Base-by-base conservation (phyloP, 2,888 invertebrate species). In the Eristalinus aeneus region DNA sequence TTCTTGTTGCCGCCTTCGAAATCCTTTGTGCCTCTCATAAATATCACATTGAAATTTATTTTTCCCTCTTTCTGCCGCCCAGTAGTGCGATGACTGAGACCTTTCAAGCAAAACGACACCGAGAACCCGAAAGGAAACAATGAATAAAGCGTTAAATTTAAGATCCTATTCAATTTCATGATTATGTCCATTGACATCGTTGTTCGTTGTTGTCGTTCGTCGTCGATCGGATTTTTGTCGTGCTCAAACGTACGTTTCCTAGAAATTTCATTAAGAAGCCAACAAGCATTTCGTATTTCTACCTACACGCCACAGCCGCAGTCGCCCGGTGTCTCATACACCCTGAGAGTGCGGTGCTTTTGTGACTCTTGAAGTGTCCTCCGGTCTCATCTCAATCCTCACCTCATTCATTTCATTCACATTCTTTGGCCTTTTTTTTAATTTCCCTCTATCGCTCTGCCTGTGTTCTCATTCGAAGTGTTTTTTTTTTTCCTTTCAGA, bases 401-500 rank as follows among this genome's bases (percentile, higher is more conserved):
- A 69, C 67, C 61, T 73, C 67, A 72, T 71, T 79, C 74, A 79
- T 80, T 88, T 64, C 74, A 83, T 84, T 81, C 83, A 80, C 61
- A 87, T 82, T 77, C 74, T 61, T 58, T 75, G 76, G 27, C 27
- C 27, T 27, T 27, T 27, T 27, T 27, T 27, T 27, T 5, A 3
- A 2, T 27, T 27, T 27, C 27, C 27, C 27, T 27, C 5, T n/a
- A n/a, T n/a, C n/a, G n/a, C 27, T 27, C 27, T 27, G 27, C 27
- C 27, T 75, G 23, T 67, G 54, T 71, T 69, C 65, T 73, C 71
- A 71, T 69, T 72, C 54, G 54, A 76, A 80, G 58, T 73, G 58
- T 80, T 69, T 61, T 73, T 82, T 77, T 72, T 82, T 74, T 60
- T 68, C 72, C 82, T 74, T 79, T 88, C 94, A 96, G 96, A 95